These are phyloP conservation scores for Paratilapia polleni DNA, from an alignment of 2,113 vertebrate species.

Conservation along the genomic window DNA sequence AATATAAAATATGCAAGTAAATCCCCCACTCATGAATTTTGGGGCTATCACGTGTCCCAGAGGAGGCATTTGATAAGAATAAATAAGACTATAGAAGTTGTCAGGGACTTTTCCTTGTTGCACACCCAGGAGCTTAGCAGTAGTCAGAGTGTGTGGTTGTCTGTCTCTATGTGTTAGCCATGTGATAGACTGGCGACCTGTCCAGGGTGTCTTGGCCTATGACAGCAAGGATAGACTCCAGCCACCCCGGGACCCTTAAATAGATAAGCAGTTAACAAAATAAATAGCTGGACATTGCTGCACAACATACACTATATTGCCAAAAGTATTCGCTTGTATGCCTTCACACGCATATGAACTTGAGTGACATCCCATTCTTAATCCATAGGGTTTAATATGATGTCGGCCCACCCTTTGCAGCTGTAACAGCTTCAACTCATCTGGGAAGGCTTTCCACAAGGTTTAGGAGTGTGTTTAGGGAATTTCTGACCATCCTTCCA, in stretches of 20 bases:
- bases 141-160: background rate
- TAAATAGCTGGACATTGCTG: background rate
- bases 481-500: too few species aligned
- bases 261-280: accelerated
- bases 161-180: background rate
- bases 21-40: background rate
- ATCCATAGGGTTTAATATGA: too few species aligned
- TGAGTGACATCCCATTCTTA: too few species aligned
- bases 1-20: background rate
- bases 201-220: background rate
- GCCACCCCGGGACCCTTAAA: background rate
- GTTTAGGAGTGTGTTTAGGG: too few species aligned
- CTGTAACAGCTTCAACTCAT: too few species aligned
- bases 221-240: background rate
- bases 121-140: background rate
- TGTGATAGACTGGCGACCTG: accelerated
- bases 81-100: background rate
- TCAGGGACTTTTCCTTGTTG: background rate
- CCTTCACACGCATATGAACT: too few species aligned
- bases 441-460: too few species aligned
- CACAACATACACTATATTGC: too few species aligned
- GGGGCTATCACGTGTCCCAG: background rate
- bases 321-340: too few species aligned
- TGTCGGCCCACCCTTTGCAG: too few species aligned
- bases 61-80: background rate